These are phyloP conservation scores for Galeopterus variegatus DNA, from an alignment of 2,113 vertebrate genomes.

Conservation along the genomic window DNA sequence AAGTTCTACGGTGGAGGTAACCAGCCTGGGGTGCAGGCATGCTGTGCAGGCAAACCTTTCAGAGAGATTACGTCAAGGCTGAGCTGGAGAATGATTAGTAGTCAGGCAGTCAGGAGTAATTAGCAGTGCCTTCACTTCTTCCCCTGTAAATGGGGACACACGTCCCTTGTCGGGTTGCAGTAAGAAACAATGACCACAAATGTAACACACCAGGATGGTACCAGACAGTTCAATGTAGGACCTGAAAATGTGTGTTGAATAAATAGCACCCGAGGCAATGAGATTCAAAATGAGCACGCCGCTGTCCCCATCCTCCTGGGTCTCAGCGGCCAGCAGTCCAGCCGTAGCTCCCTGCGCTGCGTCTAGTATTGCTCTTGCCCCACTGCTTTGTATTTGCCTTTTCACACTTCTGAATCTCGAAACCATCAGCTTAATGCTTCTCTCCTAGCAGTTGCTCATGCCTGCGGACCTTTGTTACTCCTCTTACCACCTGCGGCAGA, in stretches of 20 bases:
- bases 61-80: background rate
- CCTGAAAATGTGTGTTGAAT: background rate
- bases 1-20: background rate
- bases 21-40: background rate
- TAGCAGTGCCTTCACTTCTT: background rate
- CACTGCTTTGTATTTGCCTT: background rate
- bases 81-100: background rate
- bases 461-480: background rate
- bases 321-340: background rate
- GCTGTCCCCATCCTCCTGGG: background rate
- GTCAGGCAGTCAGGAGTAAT: background rate
- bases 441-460: background rate
- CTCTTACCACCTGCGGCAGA: background rate
- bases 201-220: background rate
- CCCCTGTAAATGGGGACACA: background rate
- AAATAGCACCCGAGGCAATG: rapidly evolving
- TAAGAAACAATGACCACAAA: background rate
- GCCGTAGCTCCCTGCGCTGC: background rate
- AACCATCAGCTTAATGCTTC: background rate
- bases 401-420: background rate
- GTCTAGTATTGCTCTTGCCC: background rate
- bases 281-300: background rate
- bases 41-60: background rate
- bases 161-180: background rate
- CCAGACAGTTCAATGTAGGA: background rate